Conservation (phyloP, 2,113 vertebrate species). For the Oreochromis tanganicae region DNA sequence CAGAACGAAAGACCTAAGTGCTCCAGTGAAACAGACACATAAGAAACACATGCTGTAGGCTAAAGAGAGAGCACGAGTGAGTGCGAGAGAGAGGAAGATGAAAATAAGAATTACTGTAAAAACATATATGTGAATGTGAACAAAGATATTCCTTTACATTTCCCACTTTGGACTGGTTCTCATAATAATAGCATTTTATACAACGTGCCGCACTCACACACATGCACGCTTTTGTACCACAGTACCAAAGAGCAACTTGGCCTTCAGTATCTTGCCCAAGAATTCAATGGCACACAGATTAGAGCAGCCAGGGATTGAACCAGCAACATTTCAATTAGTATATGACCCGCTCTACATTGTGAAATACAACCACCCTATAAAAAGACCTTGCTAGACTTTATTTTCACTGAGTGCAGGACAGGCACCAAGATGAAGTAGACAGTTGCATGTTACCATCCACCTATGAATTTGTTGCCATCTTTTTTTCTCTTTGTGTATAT, state of each 20-base stretch:
- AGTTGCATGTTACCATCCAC: background rate
- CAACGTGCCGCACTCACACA: background rate
- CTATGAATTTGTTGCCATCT: background rate
- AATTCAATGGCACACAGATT: background rate
- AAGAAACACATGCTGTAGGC: conserved; percentile 16
- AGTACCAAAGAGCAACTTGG: background rate
- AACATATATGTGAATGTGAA: background rate
- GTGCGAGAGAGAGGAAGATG: background rate
- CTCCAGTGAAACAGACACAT: conserved; percentile 22
- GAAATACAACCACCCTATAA: background rate
- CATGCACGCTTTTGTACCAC: background rate
- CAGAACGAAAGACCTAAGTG: conserved; percentile 48
- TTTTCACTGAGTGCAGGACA: background rate
- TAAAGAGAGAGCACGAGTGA: background rate
- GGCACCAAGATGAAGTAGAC: background rate
- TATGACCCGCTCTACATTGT: background rate
- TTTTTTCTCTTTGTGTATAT: background rate
- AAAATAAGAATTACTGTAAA: background rate
- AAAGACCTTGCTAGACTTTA: background rate
- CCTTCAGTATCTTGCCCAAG: background rate
- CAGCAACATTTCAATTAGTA: background rate
- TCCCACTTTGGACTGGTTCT: background rate
- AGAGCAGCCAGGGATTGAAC: background rate
- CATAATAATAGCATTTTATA: background rate
- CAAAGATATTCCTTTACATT: background rate